phyloP scores from a whole-genome alignment of 2,888 invertebrate species.

The Lobophora halterata region DNA sequence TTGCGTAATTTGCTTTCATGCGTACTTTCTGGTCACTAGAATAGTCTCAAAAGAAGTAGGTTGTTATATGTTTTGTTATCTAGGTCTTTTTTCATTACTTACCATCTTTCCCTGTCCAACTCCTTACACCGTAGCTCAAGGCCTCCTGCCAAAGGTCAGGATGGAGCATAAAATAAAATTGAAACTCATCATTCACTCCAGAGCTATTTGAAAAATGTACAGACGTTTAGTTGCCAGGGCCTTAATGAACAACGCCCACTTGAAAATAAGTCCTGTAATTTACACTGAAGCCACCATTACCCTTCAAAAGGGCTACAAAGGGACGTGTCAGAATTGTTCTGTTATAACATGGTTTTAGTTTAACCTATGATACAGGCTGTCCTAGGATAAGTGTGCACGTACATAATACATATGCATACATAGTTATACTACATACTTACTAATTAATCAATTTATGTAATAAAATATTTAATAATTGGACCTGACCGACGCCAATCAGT shows the following conservation, averaged over 20 bases:
- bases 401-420: too few species aligned
- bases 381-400: too few species aligned
- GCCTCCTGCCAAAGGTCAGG: constrained; percentile 19
- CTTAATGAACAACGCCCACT: constrained; percentile 32
- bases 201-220: constrained; percentile 20
- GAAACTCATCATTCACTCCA: constrained; percentile 20
- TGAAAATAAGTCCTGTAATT: constrained; percentile 42
- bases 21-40: too few species aligned
- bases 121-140: constrained; percentile 15
- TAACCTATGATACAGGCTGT: constrained; percentile 25
- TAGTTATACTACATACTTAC: too few species aligned
- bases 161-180: constrained; percentile 18
- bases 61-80: too few species aligned
- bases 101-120: constrained; percentile 4
- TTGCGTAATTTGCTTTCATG: too few species aligned
- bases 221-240: constrained; percentile 12
- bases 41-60: too few species aligned
- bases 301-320: constrained; percentile 33
- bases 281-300: constrained; percentile 38
- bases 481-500: too few species aligned
- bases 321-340: constrained; percentile 32
- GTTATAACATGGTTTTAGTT: constrained; percentile 36
- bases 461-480: too few species aligned
- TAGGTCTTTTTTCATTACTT: constrained; percentile 6
- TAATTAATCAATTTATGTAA: too few species aligned